Conservation (phyloP, 2,113 vertebrate species). For the Lepidothrix coronata region DNA sequence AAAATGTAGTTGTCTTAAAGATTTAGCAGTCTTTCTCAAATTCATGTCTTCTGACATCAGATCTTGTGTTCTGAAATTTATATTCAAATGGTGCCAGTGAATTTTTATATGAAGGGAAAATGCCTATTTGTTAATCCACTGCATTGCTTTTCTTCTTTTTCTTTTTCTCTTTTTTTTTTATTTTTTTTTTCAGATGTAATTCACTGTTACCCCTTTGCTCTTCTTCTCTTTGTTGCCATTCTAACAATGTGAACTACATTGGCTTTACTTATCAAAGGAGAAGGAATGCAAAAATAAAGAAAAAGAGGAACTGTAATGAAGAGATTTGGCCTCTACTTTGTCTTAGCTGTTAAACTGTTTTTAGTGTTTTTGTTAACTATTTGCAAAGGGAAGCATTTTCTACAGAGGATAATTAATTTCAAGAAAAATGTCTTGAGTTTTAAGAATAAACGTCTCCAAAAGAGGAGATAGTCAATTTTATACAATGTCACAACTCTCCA, state of each 20-base stretch:
- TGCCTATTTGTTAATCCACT: constrained; percentile 57
- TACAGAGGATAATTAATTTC: constrained; percentile 83
- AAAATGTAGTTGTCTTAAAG: constrained; percentile 64
- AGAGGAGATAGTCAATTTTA: constrained; percentile 83
- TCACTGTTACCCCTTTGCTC: constrained; percentile 65
- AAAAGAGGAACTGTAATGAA: constrained; percentile 62
- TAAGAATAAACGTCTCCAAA: constrained; percentile 81
- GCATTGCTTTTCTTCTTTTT: constrained; percentile 27
- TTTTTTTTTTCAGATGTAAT: neutral
- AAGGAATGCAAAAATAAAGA: constrained; percentile 68
- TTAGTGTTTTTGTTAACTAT: constrained; percentile 84
- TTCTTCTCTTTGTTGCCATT: constrained; percentile 70
- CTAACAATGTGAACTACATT: constrained; percentile 50
- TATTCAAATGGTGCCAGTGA: constrained; percentile 75
- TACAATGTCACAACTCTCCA: constrained; percentile 85
- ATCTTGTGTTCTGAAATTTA: constrained; percentile 58
- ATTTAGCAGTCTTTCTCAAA: constrained; percentile 71
- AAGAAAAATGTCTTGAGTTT: constrained; percentile 85
- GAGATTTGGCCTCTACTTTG: constrained; percentile 78
- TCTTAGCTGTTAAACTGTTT: constrained; percentile 80
- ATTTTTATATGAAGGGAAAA: constrained; percentile 77
- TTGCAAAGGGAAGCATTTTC: constrained; percentile 84
- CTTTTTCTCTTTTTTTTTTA: neutral
- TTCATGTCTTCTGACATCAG: constrained; percentile 53
- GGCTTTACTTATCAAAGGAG: constrained; percentile 66